phyloP scores from a whole-genome alignment of 2,113 vertebrate species.

The Pseudolaguvia tuberculata region DNA sequence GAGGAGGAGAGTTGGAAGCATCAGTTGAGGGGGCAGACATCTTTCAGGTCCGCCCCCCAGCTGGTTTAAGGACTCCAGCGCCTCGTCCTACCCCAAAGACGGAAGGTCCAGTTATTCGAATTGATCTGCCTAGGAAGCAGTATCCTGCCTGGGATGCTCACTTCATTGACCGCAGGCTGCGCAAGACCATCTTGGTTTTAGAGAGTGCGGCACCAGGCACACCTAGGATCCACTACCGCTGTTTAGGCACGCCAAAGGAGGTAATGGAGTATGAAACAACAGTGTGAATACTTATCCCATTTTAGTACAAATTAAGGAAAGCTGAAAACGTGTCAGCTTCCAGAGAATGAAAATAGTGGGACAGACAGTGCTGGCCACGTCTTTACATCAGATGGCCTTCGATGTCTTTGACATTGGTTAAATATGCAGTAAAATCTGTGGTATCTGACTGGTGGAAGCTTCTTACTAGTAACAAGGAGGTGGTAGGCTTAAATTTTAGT shows the following conservation, averaged over 20 bases:
- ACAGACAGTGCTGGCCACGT: conserved; percentile 19
- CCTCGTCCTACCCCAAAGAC: conserved; percentile 74
- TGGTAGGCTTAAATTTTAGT: too few relatives aligned
- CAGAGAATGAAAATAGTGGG: not conserved
- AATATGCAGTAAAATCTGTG: conserved; percentile 14
- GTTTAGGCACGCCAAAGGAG: conserved; percentile 80
- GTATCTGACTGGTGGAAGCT: not conserved
- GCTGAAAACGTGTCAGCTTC: not conserved
- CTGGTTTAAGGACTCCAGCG: conserved; percentile 66
- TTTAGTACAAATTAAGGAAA: conserved; percentile 13
- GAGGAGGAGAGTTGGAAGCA: conserved; percentile 70
- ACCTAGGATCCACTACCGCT: conserved; percentile 89
- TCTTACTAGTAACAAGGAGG: not conserved
- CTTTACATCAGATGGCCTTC: conserved; percentile 15
- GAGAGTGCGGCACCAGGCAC: conserved; percentile 85
- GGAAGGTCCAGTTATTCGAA: conserved; percentile 92
- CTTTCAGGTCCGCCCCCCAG: conserved; percentile 86
- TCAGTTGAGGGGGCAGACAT: conserved; percentile 76
- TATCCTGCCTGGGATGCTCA: conserved; percentile 98
- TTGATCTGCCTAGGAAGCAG: conserved; percentile 94
- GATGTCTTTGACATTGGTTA: conserved; percentile 12
- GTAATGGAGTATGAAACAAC: conserved; percentile 96
- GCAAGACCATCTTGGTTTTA: conserved; percentile 92
- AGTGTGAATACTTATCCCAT: conserved; percentile 68
- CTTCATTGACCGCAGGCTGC: conserved; percentile 91